Base-by-base conservation (phyloP, 30 jellyfish, hydroid and myxozoan species). In the Hydractinia echinata region DNA sequence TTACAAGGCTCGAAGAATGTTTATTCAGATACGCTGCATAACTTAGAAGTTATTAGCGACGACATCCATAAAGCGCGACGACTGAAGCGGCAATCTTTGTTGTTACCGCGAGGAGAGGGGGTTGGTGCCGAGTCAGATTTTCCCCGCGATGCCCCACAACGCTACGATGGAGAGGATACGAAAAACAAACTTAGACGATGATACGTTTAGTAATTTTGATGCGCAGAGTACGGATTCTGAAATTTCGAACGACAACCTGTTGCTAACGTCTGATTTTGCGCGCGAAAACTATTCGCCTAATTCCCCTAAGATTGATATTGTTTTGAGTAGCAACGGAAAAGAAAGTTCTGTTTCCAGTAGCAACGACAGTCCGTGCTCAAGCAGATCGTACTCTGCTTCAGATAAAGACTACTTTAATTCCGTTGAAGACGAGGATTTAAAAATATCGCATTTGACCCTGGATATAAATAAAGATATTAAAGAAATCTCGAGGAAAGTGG, bases 101-200 rank as follows among this genome's bases (percentile, higher is more conserved):
- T 61, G 50, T 84, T 48, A 80, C n/a, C 81, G 5, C 87, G 87
- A 7, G 87, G 87, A 39, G 86, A 80, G n/a, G 51, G 87, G 87
- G 87, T 80, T 30, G 87, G 87, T 21, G 83, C 87, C 19, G 87
- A 80, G 11, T 61, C 81, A 62, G 69, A 80, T 19, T 7, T 14
- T 8, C n/a, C 51, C 64, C 16, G 3, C 74, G 4, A 64, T 50
- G 51, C 81, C 81, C 4, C 81, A 71, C 53, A 60, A 71, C 60
- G 61, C n/a, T 19, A 20, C 81, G 39, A 71, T 71, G 81, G 81
- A 71, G 55, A 30, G 81, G n/a, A 71, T 71, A 5, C 81, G 81
- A 8, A 20, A 60, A 71, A 71, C 51, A 60, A 20, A 30, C 51
- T 8, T 71, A 14, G 81, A 71, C 1, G 51, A 67, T 71, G 74